These are phyloP conservation scores for Tetramorium bicarinatum DNA, from an alignment of 2,888 invertebrate species.

Conservation along the genomic window DNA sequence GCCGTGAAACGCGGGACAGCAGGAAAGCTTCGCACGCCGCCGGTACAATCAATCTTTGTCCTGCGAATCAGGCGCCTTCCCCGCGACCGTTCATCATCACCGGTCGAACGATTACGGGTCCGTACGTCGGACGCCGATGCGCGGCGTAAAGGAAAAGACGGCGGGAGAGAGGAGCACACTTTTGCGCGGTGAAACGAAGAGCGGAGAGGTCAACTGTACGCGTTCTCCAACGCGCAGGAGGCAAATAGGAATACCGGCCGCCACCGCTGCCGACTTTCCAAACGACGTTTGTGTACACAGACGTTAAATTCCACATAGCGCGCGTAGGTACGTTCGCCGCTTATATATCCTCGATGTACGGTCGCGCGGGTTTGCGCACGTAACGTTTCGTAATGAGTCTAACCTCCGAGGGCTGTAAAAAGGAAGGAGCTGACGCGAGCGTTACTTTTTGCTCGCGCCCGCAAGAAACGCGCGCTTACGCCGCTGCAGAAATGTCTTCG, in stretches of 20 bases:
- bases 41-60: slow-evolving; percentile 56
- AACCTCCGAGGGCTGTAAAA: slow-evolving; percentile 72
- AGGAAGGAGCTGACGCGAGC: slow-evolving; percentile 70
- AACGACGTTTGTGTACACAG: slow-evolving; percentile 47
- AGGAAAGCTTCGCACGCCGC: slow-evolving; percentile 56
- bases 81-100: slow-evolving; percentile 57
- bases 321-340: slow-evolving; percentile 23
- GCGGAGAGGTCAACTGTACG: slow-evolving; percentile 44
- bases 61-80: slow-evolving; percentile 44
- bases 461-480: slow-evolving; percentile 60
- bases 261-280: slow-evolving; percentile 39
- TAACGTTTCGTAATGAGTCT: slow-evolving; percentile 75
- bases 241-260: slow-evolving; percentile 16
- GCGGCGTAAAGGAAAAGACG: slow-evolving; percentile 38
- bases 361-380: slow-evolving; percentile 66
- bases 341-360: slow-evolving; percentile 15
- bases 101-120: slow-evolving; percentile 54
- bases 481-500: slow-evolving; percentile 14
- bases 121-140: not conserved
- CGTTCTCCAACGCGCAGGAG: slow-evolving; percentile 36
- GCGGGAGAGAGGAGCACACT: not conserved
- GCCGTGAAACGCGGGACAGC: slow-evolving; percentile 54
- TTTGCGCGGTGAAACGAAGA: slow-evolving; percentile 39
- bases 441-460: slow-evolving; percentile 69
- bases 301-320: slow-evolving; percentile 44